These are phyloP conservation scores for Drosophila bocqueti DNA, from an alignment of 1,140 invertebrate genomes.

Conservation along the genomic window DNA sequence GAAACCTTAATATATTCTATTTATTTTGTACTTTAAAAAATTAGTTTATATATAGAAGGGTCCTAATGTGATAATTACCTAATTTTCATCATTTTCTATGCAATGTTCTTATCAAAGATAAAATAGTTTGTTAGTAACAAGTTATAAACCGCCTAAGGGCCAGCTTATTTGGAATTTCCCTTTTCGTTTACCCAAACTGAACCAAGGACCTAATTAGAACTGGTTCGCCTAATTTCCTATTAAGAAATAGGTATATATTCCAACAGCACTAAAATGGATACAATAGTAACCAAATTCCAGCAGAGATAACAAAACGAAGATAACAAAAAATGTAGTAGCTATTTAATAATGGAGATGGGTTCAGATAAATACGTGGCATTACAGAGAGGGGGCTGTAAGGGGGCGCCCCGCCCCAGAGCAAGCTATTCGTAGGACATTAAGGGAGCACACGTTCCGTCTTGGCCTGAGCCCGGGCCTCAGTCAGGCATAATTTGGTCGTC, in stretches of 20 bases:
- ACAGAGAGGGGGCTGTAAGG: neutral
- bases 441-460: conserved; percentile 52
- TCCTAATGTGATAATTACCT: neutral
- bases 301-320: neutral
- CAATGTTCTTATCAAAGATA: too few species aligned
- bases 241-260: neutral
- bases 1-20: too few species aligned
- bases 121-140: neutral
- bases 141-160: neutral
- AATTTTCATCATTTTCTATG: neutral
- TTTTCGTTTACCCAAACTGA: neutral
- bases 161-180: neutral
- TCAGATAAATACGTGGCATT: conserved; percentile 44
- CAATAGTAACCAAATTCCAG: neutral
- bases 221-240: neutral
- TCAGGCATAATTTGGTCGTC: conserved; percentile 65
- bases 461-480: conserved; percentile 26
- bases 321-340: conserved; percentile 23
- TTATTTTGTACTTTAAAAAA: too few species aligned
- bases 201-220: neutral
- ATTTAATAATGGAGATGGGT: conserved; percentile 29
- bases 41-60: neutral
- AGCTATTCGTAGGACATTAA: conserved; percentile 57
- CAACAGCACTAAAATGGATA: neutral
- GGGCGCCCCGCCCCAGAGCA: neutral